Evolutionary conservation across 2,888 invertebrate species (phyloP), one percentile per base, ranked within the genome.

Genomic region (Didymodactylos carnosus): DNA sequence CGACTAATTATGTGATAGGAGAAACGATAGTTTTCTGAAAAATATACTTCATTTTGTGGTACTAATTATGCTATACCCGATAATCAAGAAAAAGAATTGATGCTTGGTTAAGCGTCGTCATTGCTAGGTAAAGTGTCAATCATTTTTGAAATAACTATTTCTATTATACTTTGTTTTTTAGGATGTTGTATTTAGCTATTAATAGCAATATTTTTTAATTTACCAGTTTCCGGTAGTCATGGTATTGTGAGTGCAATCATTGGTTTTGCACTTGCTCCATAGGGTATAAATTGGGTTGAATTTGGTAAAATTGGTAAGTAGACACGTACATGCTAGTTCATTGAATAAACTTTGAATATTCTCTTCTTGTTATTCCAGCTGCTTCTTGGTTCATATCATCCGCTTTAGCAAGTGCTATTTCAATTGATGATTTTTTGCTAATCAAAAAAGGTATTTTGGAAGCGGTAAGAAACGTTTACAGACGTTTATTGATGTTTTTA

Each of bases 201-300:
- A 77, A 86, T 91, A 23, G 98, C 98, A 14, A 98, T 98, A 13
- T 91, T 92, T 79, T 86, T 97, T 76, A 90, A 92, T 80, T 86
- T 98, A 80, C 98, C 98, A 8, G 94, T 98, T 75, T 97, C 95
- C n/a, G 97, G 95, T 19, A 98, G 97, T 2, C 98, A 98, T 85
- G 94, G 94, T 79, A 95, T 98, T 80, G 95, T 98, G 62, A 98
- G 98, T 39, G 94, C 97, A 51, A 94, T 95, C 1, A 89, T 98
- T 76, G 98, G 98, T 16, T 98, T 95, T 84, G 92, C 94, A 69
- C 86, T 98, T 76, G 92, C 94, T 4, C 91, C 92, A 71, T 88
- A 90, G 69, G 92, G 93, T 5, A 87, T 95, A 49, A 87, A 89
- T 77, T 93, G 92, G 92, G 85, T 85, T 14, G 91, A 89, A 46